phyloP scores from a whole-genome alignment of 2,797 vertebrate species.

The Chromis chromis region DNA sequence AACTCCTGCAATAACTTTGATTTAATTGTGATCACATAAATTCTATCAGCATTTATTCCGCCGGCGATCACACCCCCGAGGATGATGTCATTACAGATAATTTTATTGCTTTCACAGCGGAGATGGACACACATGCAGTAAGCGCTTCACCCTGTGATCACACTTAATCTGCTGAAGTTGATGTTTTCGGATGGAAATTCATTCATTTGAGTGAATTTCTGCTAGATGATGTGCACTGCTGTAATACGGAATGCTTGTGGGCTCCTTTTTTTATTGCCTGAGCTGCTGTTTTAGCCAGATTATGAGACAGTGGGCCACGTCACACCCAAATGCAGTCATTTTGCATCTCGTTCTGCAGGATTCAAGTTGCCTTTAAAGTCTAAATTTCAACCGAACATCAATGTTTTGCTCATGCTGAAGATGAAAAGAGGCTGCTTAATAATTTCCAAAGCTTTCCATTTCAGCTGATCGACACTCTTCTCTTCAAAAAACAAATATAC shows the following conservation, averaged over 20 bases:
- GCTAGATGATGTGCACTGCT: neutral
- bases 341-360: neutral
- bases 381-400: neutral
- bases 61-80: constrained; percentile 60
- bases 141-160: neutral
- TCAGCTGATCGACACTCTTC: neutral
- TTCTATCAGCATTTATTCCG: constrained; percentile 73
- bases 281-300: neutral
- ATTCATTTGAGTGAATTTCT: constrained; percentile 20
- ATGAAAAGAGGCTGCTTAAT: neutral
- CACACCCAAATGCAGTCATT: neutral
- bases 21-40: constrained; percentile 82
- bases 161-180: constrained; percentile 8
- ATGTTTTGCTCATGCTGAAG: neutral
- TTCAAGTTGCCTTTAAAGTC: neutral
- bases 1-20: constrained; percentile 82
- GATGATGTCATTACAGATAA: constrained; percentile 74
- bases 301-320: too few species aligned
- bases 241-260: neutral
- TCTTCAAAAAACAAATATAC: neutral
- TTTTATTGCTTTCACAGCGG: constrained; percentile 64
- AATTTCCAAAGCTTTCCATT: neutral
- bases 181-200: constrained; percentile 32
- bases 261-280: constrained; percentile 21
- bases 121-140: constrained; percentile 42